Conservation (phyloP, 2,797 vertebrate species). For the Helostoma temminkii region DNA sequence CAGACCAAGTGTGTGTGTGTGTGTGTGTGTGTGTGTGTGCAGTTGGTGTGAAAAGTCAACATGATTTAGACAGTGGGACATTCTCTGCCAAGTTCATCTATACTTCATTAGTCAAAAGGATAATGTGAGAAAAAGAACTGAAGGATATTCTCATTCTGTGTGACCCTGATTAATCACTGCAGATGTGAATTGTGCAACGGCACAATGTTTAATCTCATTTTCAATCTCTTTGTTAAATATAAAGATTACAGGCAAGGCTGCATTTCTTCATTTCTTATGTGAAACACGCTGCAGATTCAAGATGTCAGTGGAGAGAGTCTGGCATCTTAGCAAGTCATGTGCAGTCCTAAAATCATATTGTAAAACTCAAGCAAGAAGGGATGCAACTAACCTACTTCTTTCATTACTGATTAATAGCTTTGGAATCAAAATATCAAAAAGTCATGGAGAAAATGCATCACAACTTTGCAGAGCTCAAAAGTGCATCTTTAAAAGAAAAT, state of each 20-base stretch:
- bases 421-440: neutral
- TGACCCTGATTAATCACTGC: neutral
- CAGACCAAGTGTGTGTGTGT: slow-evolving; percentile 40
- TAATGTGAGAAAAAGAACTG: neutral
- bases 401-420: neutral
- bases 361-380: neutral
- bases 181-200: neutral
- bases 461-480: too few relatives aligned
- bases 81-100: slow-evolving; percentile 11
- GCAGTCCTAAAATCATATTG: neutral
- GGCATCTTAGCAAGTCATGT: slow-evolving; percentile 12
- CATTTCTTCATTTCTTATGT: slow-evolving; percentile 41
- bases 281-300: slow-evolving; percentile 67
- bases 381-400: neutral
- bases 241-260: slow-evolving; percentile 4
- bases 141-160: neutral
- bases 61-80: slow-evolving; percentile 26
- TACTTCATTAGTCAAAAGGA: neutral
- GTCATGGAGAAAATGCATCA: too few relatives aligned
- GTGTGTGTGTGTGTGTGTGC: slow-evolving; percentile 1
- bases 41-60: slow-evolving; percentile 31
- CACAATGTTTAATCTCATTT: neutral
- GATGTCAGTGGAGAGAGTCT: slow-evolving; percentile 32
- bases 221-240: neutral
- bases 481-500: neutral